Conservation (phyloP, 2,888 invertebrate species). For the Eupithecia abbreviata region DNA sequence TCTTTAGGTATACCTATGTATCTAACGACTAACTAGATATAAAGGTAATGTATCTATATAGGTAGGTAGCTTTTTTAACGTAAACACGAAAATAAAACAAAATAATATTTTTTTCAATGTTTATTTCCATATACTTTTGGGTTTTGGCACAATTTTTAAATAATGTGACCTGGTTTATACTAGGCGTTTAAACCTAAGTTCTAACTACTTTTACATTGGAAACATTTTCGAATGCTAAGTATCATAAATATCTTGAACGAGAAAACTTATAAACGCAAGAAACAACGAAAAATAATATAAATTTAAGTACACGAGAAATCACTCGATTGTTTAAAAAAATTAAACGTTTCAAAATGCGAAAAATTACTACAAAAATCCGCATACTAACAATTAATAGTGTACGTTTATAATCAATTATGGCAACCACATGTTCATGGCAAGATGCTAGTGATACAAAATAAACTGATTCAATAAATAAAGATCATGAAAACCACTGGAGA, state of each 20-base stretch:
- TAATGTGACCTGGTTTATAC: constrained; percentile 81
- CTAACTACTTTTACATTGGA: constrained; percentile 76
- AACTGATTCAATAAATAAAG: constrained; percentile 62
- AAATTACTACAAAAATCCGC: constrained; percentile 19
- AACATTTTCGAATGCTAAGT: constrained; percentile 65
- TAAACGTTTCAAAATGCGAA: constrained; percentile 41
- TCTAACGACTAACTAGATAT: not conserved
- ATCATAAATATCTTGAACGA: constrained; percentile 48
- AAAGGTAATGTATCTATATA: too few species aligned
- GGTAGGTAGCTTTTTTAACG: not conserved
- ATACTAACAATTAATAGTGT: constrained; percentile 30
- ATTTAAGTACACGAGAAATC: constrained; percentile 52
- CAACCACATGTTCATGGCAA: constrained; percentile 51
- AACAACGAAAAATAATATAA: constrained; percentile 46
- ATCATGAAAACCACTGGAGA: constrained; percentile 65
- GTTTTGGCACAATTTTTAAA: constrained; percentile 83
- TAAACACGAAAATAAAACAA: constrained; percentile 49
- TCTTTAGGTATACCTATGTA: too few species aligned
- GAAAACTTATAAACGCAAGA: constrained; percentile 50
- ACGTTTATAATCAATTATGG: constrained; percentile 43
- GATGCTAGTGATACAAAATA: constrained; percentile 40
- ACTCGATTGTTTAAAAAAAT: constrained; percentile 38
- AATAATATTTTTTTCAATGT: constrained; percentile 61
- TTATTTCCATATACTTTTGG: constrained; percentile 83
- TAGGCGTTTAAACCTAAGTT: constrained; percentile 79